These are phyloP conservation scores for Xestia sexstrigata DNA, from an alignment of 2,888 invertebrate species.

Conservation along the genomic window DNA sequence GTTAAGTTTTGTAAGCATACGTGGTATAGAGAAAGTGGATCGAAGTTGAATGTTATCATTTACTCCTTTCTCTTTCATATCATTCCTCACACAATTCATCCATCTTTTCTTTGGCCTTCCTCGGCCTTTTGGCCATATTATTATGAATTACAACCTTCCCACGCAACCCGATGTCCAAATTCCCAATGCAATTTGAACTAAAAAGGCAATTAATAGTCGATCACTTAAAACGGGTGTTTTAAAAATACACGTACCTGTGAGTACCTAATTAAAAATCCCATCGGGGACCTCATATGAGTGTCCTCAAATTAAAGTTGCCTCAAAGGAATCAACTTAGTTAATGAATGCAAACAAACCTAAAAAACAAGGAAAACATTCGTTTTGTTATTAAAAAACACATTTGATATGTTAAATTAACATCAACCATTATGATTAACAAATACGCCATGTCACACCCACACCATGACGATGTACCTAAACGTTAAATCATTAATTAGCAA, in stretches of 20 bases:
- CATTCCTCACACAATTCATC: too few relatives aligned
- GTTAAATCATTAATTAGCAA: slow-evolving; percentile 30
- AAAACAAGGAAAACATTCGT: slow-evolving; percentile 2
- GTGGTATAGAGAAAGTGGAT: too few relatives aligned
- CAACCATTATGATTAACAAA: slow-evolving; percentile 17
- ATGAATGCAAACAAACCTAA: not conserved
- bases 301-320: slow-evolving; percentile 19
- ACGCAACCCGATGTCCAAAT: not conserved
- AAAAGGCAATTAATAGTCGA: slow-evolving; percentile 9
- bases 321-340: slow-evolving; percentile 15
- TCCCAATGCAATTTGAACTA: not conserved
- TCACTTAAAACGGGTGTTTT: not conserved
- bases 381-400: slow-evolving; percentile 21
- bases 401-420: slow-evolving; percentile 7
- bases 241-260: not conserved
- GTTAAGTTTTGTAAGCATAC: too few relatives aligned
- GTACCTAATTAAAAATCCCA: not conserved
- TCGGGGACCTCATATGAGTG: not conserved
- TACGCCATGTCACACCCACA: slow-evolving; percentile 1
- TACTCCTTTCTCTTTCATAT: too few relatives aligned
- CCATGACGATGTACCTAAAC: slow-evolving; percentile 21
- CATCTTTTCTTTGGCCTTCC: too few relatives aligned
- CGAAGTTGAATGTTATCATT: too few relatives aligned
- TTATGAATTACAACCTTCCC: not conserved
- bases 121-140: not conserved